These are phyloP conservation scores for Torymus texanus DNA, from an alignment of 2,888 invertebrate species.

Conservation along the genomic window DNA sequence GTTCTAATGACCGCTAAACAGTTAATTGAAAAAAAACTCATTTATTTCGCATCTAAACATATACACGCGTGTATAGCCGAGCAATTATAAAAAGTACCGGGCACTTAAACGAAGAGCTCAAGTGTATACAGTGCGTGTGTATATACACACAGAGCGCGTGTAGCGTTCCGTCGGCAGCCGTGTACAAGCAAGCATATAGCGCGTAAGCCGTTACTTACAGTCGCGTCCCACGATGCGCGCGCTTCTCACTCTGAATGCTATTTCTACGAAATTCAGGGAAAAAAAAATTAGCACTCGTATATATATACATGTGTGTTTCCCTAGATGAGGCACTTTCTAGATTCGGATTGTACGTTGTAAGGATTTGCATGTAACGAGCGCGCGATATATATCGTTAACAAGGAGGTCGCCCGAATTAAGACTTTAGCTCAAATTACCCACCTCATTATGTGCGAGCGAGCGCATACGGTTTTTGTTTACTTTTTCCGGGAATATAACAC, in stretches of 20 bases:
- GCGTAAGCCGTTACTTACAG: neutral
- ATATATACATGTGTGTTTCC: too few species aligned
- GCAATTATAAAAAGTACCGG: conserved; percentile 15
- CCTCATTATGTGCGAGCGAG: neutral
- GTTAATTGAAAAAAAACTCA: conserved; percentile 14
- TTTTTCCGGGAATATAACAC: too few species aligned
- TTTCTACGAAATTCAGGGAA: conserved; percentile 24
- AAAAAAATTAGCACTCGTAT: conserved; percentile 15
- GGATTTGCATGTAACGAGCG: conserved; percentile 33
- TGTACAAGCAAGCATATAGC: neutral
- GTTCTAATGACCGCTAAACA: conserved; percentile 21
- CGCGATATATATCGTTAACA: neutral
- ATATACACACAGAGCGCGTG: conserved; percentile 9
- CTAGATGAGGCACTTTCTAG: conserved; percentile 3
- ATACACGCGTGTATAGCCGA: neutral
- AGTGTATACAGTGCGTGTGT: neutral
- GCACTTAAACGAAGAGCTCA: conserved; percentile 32
- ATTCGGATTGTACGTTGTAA: neutral
- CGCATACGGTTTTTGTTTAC: too few species aligned
- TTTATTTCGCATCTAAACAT: conserved; percentile 19
- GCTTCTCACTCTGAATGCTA: conserved; percentile 43
- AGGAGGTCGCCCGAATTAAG: conserved; percentile 28
- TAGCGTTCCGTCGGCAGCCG: conserved; percentile 51
- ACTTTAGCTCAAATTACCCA: conserved; percentile 14
- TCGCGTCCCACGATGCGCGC: conserved; percentile 12